A percentile compares a stretch with the other conserved stretches of the same genome.
Evolutionary conservation across 2,113 vertebrate genomes (phyloP).

Genomic region (Dryoscopus gambensis): DNA sequence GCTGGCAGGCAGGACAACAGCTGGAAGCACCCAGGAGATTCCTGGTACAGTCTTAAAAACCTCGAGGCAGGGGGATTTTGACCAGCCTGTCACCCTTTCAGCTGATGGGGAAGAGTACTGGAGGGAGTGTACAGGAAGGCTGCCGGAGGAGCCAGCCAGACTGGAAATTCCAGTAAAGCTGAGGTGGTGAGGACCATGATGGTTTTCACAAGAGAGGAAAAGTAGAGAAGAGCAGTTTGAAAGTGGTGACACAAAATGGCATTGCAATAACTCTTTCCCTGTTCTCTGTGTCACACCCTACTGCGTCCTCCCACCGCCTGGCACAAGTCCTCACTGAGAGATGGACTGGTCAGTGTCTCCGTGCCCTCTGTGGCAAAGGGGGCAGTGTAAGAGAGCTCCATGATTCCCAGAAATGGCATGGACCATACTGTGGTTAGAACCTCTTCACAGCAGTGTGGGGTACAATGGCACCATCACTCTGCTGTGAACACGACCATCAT

Average conservation of each 20-base stretch:
- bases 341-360: too few species aligned
- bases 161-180: neutral
- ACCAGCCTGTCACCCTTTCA: neutral
- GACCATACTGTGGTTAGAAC: neutral
- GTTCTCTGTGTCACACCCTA: neutral
- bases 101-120: neutral
- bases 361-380: neutral
- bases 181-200: neutral
- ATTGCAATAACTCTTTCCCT: neutral
- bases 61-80: neutral
- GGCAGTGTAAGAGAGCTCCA: neutral
- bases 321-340: neutral
- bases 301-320: accelerated
- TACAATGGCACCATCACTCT: neutral
- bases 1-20: neutral
- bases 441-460: neutral
- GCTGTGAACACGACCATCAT: neutral
- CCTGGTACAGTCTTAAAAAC: neutral
- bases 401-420: neutral
- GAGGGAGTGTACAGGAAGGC: neutral
- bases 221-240: neutral
- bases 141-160: neutral
- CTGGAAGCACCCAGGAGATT: neutral
- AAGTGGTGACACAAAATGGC: neutral
- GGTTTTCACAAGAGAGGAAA: neutral